Evolutionary conservation across 2,113 vertebrate species (phyloP).

Genomic region (Tetrao urogallus): DNA sequence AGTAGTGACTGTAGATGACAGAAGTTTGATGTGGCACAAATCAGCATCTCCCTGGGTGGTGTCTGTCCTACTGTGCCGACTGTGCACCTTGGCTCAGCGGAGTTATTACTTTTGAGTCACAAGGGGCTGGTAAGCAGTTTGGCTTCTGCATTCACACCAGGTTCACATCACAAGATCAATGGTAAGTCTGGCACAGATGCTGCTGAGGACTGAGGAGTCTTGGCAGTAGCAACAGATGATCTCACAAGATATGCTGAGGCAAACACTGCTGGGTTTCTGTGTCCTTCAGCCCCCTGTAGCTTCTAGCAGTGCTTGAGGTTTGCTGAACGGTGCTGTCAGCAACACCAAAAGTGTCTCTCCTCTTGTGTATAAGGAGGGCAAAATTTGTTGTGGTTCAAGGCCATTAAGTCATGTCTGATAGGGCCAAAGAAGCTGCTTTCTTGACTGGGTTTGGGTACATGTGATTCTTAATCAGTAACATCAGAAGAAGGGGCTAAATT

Average conservation of each 20-base stretch:
- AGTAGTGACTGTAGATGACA: neutral
- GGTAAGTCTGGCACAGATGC: neutral
- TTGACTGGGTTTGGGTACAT: neutral
- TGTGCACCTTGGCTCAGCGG: neutral
- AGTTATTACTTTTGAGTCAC: neutral
- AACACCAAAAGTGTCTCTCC: rapidly evolving
- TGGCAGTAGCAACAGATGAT: neutral
- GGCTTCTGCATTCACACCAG: neutral
- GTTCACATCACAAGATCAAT: neutral
- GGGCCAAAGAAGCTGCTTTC: neutral
- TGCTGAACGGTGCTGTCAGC: neutral
- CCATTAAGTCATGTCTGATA: neutral
- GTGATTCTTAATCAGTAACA: neutral
- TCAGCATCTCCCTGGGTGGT: neutral
- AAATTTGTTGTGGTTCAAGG: neutral
- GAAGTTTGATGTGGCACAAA: neutral
- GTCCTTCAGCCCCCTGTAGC: neutral
- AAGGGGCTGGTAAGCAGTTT: neutral
- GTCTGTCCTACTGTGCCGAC: neutral
- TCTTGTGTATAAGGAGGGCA: rapidly evolving
- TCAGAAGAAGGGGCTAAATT: neutral
- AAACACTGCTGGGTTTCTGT: rapidly evolving
- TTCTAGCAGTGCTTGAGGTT: rapidly evolving
- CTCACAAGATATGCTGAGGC: neutral
- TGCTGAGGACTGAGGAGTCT: slow-evolving; percentile 17